Evolutionary conservation across 2,113 vertebrate species (phyloP).

Genomic region (human (Homo sapiens)): GRCh38 chr7:152608501-152609000

Average conservation of each 20-base stretch:
- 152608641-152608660: not conserved
- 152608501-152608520: not conserved
- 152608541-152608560: slow-evolving; percentile 17
- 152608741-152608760: not conserved
- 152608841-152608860: not conserved
- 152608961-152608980: not conserved
- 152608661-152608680: not conserved
- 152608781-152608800: no score
- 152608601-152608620: not conserved
- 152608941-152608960: fast-evolving
- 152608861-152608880: not conserved
- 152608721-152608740: not conserved
- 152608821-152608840: not conserved
- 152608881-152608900: not conserved
- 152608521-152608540: not conserved
- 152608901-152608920: not conserved
- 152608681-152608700: not conserved
- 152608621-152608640: not conserved
- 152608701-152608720: not conserved
- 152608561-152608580: slow-evolving; percentile 19
- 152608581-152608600: not conserved
- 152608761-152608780: not conserved
- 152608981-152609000: not conserved
- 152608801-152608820: not conserved
- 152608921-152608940: not conserved